These are phyloP conservation scores for Selene dorsalis DNA, from an alignment of 2,797 vertebrate genomes.

Conservation along the genomic window DNA sequence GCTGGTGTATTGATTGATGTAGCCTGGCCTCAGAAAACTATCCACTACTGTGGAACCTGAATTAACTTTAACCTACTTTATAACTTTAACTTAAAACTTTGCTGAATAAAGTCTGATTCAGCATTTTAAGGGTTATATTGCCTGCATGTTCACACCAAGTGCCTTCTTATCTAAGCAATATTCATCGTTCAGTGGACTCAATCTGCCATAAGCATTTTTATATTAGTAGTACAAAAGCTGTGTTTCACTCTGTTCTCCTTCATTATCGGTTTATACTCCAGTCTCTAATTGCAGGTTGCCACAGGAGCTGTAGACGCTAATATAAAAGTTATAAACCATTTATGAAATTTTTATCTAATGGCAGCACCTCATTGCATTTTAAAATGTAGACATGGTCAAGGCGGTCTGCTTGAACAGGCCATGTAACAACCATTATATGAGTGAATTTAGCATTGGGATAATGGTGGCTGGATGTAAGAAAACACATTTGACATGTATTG, in stretches of 20 bases:
- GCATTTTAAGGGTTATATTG: slow-evolving; percentile 27
- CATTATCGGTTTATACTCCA: background rate
- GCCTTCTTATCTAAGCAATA: slow-evolving; percentile 12
- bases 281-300: background rate
- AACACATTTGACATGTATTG: too few species aligned
- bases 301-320: background rate
- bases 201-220: slow-evolving; percentile 37
- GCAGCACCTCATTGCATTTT: too few species aligned
- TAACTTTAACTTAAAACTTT: slow-evolving; percentile 51
- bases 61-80: slow-evolving; percentile 49
- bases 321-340: background rate
- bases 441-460: too few species aligned
- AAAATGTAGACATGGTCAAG: too few species aligned
- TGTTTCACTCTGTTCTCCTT: background rate
- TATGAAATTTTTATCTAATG: background rate
- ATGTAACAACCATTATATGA: too few species aligned
- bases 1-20: slow-evolving; percentile 1
- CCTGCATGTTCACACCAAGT: slow-evolving; percentile 7
- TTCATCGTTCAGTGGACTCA: slow-evolving; percentile 5
- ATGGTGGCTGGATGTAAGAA: too few species aligned
- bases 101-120: slow-evolving; percentile 39
- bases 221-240: too few species aligned
- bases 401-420: too few species aligned
- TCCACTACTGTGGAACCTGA: slow-evolving; percentile 6
- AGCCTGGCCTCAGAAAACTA: slow-evolving; percentile 32